Percentiles rank a stretch among this genome's conserved stretches.
These are phyloP conservation scores for Aphelenchoides besseyi DNA, from an alignment of 1,140 invertebrate species.

Conservation along the genomic window DNA sequence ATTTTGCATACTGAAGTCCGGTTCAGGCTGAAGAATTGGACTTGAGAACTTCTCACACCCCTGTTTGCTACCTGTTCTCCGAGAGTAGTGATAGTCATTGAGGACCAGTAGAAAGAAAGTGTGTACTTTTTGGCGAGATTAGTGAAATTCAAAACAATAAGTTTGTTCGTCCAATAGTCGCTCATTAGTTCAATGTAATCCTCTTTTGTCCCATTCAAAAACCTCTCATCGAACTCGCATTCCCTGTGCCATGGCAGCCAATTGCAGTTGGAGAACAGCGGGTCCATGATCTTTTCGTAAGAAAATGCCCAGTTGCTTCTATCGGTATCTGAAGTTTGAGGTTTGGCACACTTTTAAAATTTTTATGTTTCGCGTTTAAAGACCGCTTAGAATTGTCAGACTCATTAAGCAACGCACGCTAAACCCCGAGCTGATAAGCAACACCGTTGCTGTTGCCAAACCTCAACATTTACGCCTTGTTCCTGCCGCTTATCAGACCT, in stretches of 20 bases:
- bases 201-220: conserved; percentile 26
- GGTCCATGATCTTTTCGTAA: conserved; percentile 26
- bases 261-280: conserved; percentile 25
- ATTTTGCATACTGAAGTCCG: conserved; percentile 19
- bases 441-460: no score
- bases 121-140: conserved; percentile 26
- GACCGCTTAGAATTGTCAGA: neutral
- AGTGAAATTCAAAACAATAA: conserved; percentile 5
- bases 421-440: no score
- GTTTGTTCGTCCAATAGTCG: conserved; percentile 22
- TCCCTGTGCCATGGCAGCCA: conserved; percentile 28
- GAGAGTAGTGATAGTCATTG: conserved; percentile 25
- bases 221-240: conserved; percentile 2
- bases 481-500: no score
- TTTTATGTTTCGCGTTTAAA: conserved; percentile 15
- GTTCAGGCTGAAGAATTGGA: conserved; percentile 22
- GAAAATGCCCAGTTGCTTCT: conserved; percentile 24
- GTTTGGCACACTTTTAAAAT: conserved; percentile 12
- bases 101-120: conserved; percentile 28
- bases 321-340: conserved; percentile 7
- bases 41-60: neutral
- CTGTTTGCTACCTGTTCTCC: conserved; percentile 16
- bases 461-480: no score
- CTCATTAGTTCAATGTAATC: conserved; percentile 27
- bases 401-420: conserved; percentile 13